These are phyloP conservation scores for Danio albolineatus DNA, from an alignment of 2,797 vertebrate species.

Conservation along the genomic window DNA sequence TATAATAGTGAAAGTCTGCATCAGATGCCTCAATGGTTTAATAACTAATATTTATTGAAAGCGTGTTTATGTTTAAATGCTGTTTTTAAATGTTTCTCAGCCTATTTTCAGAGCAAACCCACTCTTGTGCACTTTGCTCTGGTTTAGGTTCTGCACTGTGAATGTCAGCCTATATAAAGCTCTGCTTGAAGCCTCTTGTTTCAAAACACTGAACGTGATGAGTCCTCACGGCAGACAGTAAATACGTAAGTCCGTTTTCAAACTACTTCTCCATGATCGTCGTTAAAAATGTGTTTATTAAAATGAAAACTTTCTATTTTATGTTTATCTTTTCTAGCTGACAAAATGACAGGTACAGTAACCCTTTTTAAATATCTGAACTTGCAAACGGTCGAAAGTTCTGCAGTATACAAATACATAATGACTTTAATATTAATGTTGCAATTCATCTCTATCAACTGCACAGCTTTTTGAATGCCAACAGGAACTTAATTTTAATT, in stretches of 20 bases:
- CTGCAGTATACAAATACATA: neutral
- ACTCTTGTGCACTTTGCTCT: constrained; percentile 31
- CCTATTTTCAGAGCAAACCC: neutral
- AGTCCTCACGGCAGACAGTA: neutral
- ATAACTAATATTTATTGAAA: too few relatives aligned
- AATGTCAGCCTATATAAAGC: constrained; percentile 1
- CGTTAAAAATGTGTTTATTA: neutral
- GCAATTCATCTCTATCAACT: neutral
- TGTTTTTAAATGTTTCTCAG: neutral
- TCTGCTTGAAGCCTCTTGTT: neutral
- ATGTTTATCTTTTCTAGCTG: constrained; percentile 9
- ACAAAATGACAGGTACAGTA: constrained; percentile 11
- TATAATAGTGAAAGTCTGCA: too few relatives aligned
- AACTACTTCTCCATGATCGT: too few relatives aligned
- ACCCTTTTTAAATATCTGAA: neutral
- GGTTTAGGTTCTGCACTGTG: neutral
- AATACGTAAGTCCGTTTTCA: neutral
- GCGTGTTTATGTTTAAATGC: neutral
- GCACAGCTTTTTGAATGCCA: neutral
- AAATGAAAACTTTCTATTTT: neutral
- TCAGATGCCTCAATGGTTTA: too few relatives aligned
- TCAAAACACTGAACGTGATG: neutral
- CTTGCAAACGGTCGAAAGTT: neutral
- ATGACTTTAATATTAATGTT: neutral
- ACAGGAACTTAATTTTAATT: neutral